phyloP scores from a whole-genome alignment of 1,140 invertebrate genomes.

The Hestina assimilis region DNA sequence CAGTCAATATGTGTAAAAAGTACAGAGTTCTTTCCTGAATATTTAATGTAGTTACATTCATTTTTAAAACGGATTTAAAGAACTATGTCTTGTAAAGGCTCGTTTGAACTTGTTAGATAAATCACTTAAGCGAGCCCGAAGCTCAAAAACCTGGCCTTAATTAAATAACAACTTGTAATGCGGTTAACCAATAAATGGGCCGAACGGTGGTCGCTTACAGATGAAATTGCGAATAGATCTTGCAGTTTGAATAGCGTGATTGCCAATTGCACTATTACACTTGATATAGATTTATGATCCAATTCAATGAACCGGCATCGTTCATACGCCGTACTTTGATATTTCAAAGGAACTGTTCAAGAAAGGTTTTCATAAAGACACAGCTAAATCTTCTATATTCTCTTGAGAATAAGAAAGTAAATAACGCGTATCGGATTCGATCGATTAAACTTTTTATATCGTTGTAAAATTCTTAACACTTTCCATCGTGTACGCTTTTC shows the following conservation, averaged over 20 bases:
- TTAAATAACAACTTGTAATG: conserved; percentile 46
- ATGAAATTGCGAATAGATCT: conserved; percentile 54
- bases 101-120: too few relatives aligned
- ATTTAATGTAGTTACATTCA: too few relatives aligned
- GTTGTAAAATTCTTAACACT: too few relatives aligned
- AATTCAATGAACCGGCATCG: conserved; percentile 11
- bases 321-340: not conserved
- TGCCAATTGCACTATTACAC: conserved; percentile 45
- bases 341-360: not conserved
- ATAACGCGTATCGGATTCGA: too few relatives aligned
- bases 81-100: too few relatives aligned
- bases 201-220: conserved; percentile 35
- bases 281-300: conserved; percentile 69
- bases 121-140: not conserved
- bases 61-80: too few relatives aligned
- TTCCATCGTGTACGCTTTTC: too few relatives aligned
- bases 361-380: conserved; percentile 1
- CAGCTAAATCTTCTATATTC: too few relatives aligned
- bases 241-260: conserved; percentile 63
- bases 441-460: too few relatives aligned
- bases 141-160: conserved; percentile 32
- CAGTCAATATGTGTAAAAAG: too few relatives aligned
- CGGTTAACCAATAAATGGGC: conserved; percentile 39
- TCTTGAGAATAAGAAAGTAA: too few relatives aligned
- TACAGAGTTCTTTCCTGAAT: too few relatives aligned